Evolutionary conservation across 1,140 invertebrate genomes (phyloP).

Genomic region (Drosophila yakuba): DNA sequence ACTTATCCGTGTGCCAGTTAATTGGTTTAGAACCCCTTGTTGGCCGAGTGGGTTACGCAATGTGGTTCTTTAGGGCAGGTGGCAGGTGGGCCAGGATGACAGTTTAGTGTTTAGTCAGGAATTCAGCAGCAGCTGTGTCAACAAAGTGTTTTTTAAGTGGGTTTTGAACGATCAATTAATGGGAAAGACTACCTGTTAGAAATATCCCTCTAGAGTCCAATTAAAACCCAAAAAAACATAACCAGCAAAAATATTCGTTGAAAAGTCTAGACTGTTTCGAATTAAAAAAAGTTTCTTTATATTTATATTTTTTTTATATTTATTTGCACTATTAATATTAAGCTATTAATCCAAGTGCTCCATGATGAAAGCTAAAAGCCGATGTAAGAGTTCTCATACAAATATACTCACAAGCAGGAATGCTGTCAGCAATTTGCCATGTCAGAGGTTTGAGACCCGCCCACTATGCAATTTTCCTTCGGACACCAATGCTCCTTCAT

Average conservation of each 20-base stretch:
- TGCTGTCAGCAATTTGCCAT: slow-evolving; percentile 51
- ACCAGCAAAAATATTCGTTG: no score
- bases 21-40: slow-evolving; percentile 63
- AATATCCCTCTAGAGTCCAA: background rate
- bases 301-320: no score
- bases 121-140: slow-evolving; percentile 32
- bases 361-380: no score
- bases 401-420: slow-evolving; percentile 5
- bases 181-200: background rate
- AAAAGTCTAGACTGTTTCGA: no score
- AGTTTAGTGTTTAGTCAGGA: slow-evolving; percentile 19
- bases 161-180: slow-evolving; percentile 5
- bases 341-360: no score
- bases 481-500: slow-evolving; percentile 8
- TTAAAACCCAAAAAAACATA: background rate
- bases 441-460: slow-evolving; percentile 33
- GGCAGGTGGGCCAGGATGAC: slow-evolving; percentile 25
- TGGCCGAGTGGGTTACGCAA: slow-evolving; percentile 35
- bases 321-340: no score
- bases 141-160: slow-evolving; percentile 2
- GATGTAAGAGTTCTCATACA: background rate
- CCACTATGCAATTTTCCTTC: slow-evolving; percentile 59
- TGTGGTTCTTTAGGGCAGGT: slow-evolving; percentile 20
- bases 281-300: no score
- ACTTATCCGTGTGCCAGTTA: slow-evolving; percentile 59